Base-by-base conservation (phyloP, 2,888 invertebrate genomes). In the Loripinus fragilis region DNA sequence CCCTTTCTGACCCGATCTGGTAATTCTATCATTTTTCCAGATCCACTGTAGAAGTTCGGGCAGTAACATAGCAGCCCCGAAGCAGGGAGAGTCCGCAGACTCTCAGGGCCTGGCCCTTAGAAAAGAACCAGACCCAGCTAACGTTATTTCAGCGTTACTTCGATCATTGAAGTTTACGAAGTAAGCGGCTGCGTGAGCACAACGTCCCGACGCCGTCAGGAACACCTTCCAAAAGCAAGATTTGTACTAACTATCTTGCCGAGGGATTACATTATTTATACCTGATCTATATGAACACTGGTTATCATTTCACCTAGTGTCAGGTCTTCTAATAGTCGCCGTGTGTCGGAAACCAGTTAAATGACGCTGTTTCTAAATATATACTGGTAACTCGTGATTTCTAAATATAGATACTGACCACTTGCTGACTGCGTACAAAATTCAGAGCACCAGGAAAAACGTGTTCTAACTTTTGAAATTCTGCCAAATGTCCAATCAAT, bases 71-170 rank as follows among this genome's bases (percentile, higher is more conserved):
- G 60, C 76, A 55, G 71, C 76, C 76, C 76, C 64, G 48, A 74
- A 48, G 67, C 45, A 55, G 71, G 64, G 60, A 72, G 68, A 45
- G 55, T 64, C 76, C 68, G 55, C 68, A 55, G 42, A 67, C 68
- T 72, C 68, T 72, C 67, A 60, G 72, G 76, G 76, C 60, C 71
- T 64, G 68, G 42, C 76, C 67, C 33, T 66, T 38, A 71, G 67
- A 76, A 76, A 72, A 67, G 76, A 41, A 68, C 76, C 76, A 72
- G 71, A 72, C 76, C 76, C 76, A 60, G 64, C 20, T 30, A 20
- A 7, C 28, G 68, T 72, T 76, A 72, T 71, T 25, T 76, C 60
- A 2, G 28, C 12, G 33, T 33, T 30, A 33, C 60, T 30, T 60
- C 60, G 60, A 17, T 10, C 33, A 60, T n/a, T 3, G 10, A 33